Evolutionary conservation across 2,888 invertebrate genomes (phyloP).

Genomic region (Aromia moschata): DNA sequence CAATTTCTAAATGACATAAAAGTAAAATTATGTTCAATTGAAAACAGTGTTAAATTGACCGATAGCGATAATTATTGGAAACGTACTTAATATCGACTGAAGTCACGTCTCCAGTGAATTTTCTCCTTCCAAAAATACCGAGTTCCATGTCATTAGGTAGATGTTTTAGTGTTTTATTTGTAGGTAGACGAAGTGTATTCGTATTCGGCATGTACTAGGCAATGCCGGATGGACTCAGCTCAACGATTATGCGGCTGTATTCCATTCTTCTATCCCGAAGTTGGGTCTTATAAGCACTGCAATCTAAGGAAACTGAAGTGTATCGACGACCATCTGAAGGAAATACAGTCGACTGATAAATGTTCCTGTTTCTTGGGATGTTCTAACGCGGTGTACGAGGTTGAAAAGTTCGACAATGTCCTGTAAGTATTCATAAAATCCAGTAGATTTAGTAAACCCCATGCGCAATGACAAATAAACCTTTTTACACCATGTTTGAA

Average conservation of each 20-base stretch:
- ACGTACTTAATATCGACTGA: too few relatives aligned
- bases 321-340: conserved; percentile 65
- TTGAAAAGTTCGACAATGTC: conserved; percentile 75
- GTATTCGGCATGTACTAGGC: conserved; percentile 77
- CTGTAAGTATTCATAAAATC: conserved; percentile 61
- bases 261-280: conserved; percentile 76
- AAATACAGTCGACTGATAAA: conserved; percentile 69
- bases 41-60: too few relatives aligned
- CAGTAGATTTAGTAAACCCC: neutral
- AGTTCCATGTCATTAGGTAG: neutral
- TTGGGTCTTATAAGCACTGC: conserved; percentile 66
- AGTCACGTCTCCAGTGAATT: too few relatives aligned
- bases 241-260: conserved; percentile 74
- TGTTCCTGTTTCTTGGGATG: conserved; percentile 80
- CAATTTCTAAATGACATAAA: too few relatives aligned
- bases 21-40: too few relatives aligned
- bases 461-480: neutral
- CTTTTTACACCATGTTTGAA: neutral
- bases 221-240: conserved; percentile 76
- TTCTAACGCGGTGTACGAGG: conserved; percentile 78
- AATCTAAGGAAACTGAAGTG: conserved; percentile 69
- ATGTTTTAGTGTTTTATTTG: conserved; percentile 12
- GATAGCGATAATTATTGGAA: too few relatives aligned
- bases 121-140: neutral
- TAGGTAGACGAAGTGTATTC: conserved; percentile 67